These are phyloP conservation scores for Cettia cetti DNA, from an alignment of 2,113 vertebrate genomes.

Conservation along the genomic window DNA sequence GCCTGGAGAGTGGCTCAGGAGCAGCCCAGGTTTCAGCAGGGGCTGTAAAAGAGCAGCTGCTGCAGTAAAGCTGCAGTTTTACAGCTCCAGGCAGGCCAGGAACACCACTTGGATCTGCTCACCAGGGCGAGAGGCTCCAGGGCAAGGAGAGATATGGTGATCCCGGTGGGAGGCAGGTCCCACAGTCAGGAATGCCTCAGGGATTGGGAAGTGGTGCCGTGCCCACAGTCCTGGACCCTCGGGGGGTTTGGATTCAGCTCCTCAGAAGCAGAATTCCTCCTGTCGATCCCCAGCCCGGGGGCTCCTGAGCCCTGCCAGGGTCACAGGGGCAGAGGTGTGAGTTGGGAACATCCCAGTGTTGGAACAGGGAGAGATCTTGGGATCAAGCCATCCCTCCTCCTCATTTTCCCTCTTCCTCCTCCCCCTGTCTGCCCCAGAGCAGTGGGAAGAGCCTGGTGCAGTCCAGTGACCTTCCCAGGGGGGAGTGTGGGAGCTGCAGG, in stretches of 20 bases:
- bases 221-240: not conserved
- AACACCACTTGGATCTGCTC: accelerated
- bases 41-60: not conserved
- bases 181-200: not conserved
- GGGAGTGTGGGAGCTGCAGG: not conserved
- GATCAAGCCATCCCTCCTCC: not conserved
- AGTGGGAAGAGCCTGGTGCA: not conserved
- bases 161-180: not conserved
- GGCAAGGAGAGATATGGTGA: accelerated
- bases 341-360: not conserved
- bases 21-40: not conserved
- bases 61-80: not conserved
- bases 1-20: not conserved
- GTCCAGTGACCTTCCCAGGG: not conserved
- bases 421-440: not conserved
- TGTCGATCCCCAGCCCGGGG: accelerated
- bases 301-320: not conserved
- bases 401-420: not conserved
- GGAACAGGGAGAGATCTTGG: not conserved
- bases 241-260: not conserved
- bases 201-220: not conserved
- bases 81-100: not conserved
- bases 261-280: not conserved
- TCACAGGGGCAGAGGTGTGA: not conserved
- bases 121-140: not conserved